Conservation (phyloP, 1,140 invertebrate genomes). For the Ips typographus region DNA sequence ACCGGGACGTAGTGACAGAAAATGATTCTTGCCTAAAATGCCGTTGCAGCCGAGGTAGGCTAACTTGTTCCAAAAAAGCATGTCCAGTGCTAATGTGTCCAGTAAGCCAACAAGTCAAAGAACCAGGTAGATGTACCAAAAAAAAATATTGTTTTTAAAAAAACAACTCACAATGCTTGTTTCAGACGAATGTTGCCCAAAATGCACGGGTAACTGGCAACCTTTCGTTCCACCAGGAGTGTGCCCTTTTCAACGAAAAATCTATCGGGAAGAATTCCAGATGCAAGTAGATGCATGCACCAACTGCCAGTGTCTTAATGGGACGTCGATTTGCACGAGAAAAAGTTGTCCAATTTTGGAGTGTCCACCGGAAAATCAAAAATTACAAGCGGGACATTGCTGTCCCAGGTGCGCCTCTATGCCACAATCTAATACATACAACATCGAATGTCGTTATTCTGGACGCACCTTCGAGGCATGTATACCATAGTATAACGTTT, state of each 20-base stretch:
- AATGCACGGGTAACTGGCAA: constrained; percentile 61
- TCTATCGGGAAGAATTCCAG: constrained; percentile 60
- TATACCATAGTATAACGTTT: constrained; percentile 31
- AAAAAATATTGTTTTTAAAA: constrained; percentile 4
- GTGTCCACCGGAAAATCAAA: constrained; percentile 71
- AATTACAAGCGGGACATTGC: constrained; percentile 66
- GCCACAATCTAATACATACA: constrained; percentile 52
- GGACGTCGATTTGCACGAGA: constrained; percentile 73
- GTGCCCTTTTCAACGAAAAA: constrained; percentile 70
- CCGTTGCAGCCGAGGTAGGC: constrained; percentile 70
- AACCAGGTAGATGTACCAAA: constrained; percentile 54
- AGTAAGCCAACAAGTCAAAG: constrained; percentile 62
- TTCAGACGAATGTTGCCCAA: constrained; percentile 80
- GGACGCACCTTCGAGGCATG: constrained; percentile 68
- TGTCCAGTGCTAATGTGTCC: constrained; percentile 84
- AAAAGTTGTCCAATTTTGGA: constrained; percentile 80
- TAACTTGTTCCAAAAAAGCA: constrained; percentile 79
- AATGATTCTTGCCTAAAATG: constrained; percentile 86
- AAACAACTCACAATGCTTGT: constrained; percentile 6
- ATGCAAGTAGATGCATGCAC: constrained; percentile 79
- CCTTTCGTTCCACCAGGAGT: constrained; percentile 52
- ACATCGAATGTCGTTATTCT: constrained; percentile 63
- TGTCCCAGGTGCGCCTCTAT: constrained; percentile 68
- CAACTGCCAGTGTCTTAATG: constrained; percentile 75
- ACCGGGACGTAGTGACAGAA: constrained; percentile 72